Evolutionary conservation across 2,888 invertebrate species (phyloP).

Genomic region (Antheraea assamensis): DNA sequence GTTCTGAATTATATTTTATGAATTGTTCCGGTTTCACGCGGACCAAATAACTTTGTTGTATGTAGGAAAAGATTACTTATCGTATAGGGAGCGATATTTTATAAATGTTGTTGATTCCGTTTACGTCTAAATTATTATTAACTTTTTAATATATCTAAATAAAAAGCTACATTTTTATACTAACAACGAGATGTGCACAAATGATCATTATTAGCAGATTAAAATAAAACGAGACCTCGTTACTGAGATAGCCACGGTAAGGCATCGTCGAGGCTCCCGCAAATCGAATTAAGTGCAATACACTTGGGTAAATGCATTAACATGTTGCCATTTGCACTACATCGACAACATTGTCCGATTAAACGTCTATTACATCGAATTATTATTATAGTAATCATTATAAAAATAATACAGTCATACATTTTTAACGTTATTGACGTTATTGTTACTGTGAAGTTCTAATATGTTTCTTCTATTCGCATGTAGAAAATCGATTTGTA

Average conservation of each 20-base stretch:
- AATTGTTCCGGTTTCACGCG: neutral
- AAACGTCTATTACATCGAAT: neutral
- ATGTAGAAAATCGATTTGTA: neutral
- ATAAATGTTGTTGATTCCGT: neutral
- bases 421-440: neutral
- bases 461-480: neutral
- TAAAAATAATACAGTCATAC: neutral
- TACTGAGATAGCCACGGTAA: slow-evolving; percentile 36
- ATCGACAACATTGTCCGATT: slow-evolving; percentile 7
- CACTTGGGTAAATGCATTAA: slow-evolving; percentile 43
- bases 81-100: neutral
- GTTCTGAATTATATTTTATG: neutral
- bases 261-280: slow-evolving; percentile 46
- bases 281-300: slow-evolving; percentile 55
- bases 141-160: neutral
- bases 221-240: slow-evolving; percentile 13
- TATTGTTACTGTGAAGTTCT: neutral
- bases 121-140: neutral
- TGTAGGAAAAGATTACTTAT: neutral
- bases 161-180: neutral
- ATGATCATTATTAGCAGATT: neutral
- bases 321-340: neutral
- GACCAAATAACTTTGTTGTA: too few relatives aligned
- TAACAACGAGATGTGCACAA: neutral
- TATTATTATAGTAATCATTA: neutral